A percentile compares a stretch with the other conserved stretches of the same genome.
phyloP scores from a whole-genome alignment of 2,113 vertebrate genomes.

The Typhlomys cinereus region DNA sequence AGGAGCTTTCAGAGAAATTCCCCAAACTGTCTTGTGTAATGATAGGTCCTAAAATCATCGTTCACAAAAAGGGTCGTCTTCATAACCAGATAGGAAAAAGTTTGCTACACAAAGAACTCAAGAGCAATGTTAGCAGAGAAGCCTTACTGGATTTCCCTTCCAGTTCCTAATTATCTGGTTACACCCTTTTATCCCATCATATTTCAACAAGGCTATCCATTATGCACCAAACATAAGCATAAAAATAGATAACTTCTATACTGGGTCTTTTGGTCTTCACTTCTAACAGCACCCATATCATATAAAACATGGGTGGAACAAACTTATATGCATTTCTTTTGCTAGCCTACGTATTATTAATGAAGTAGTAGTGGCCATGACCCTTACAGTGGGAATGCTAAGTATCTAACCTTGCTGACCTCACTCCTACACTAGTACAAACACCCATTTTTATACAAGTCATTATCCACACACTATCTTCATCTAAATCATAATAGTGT shows the following conservation, averaged over 20 bases:
- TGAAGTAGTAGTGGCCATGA: not conserved
- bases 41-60: not conserved
- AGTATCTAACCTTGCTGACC: accelerated
- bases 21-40: not conserved
- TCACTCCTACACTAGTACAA: not conserved
- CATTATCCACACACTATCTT: not conserved
- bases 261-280: not conserved
- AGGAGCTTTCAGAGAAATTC: not conserved
- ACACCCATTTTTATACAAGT: not conserved
- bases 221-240: not conserved
- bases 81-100: not conserved
- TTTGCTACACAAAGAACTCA: not conserved
- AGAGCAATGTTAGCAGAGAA: not conserved
- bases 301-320: not conserved
- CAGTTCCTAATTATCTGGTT: not conserved
- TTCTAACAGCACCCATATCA: not conserved
- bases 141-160: not conserved
- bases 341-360: not conserved
- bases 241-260: not conserved
- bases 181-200: not conserved
- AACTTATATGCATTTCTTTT: not conserved
- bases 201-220: not conserved
- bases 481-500: not conserved
- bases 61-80: not conserved
- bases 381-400: not conserved